Conservation (phyloP, 1,140 invertebrate species). For the Episyrphus balteatus region DNA sequence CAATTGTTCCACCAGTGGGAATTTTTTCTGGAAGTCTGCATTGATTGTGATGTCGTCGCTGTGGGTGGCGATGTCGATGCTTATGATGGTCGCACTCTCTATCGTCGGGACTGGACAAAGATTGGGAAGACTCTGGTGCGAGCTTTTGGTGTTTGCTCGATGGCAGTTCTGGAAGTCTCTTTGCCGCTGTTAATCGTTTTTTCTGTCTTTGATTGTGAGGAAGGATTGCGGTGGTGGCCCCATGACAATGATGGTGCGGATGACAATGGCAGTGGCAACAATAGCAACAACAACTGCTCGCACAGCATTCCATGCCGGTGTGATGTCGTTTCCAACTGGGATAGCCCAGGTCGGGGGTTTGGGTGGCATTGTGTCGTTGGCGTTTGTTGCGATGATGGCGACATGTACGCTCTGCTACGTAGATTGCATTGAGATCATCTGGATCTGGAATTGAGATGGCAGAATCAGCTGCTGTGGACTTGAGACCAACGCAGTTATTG, state of each 20-base stretch:
- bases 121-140: slow-evolving; percentile 19
- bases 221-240: not conserved
- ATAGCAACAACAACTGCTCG: slow-evolving; percentile 2
- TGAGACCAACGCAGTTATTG: not conserved
- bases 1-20: slow-evolving; percentile 16
- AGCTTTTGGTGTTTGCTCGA: too few species aligned
- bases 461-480: slow-evolving; percentile 9
- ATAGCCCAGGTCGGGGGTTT: slow-evolving; percentile 11
- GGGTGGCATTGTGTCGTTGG: slow-evolving; percentile 31
- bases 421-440: slow-evolving; percentile 5
- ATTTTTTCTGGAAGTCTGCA: slow-evolving; percentile 7
- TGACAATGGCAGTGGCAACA: not conserved
- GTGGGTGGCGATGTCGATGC: too few species aligned
- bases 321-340: not conserved
- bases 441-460: slow-evolving; percentile 2
- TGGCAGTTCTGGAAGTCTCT: too few species aligned
- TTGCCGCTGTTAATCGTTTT: too few species aligned
- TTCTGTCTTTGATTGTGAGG: too few species aligned
- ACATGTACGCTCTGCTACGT: slow-evolving; percentile 3
- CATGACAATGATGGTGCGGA: not conserved
- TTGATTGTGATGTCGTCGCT: not conserved
- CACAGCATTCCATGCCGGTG: slow-evolving; percentile 11
- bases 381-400: slow-evolving; percentile 10
- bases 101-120: too few species aligned
- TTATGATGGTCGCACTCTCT: too few species aligned